Base-by-base conservation (phyloP, 2,888 invertebrate species). In the Gryllus longicercus region DNA sequence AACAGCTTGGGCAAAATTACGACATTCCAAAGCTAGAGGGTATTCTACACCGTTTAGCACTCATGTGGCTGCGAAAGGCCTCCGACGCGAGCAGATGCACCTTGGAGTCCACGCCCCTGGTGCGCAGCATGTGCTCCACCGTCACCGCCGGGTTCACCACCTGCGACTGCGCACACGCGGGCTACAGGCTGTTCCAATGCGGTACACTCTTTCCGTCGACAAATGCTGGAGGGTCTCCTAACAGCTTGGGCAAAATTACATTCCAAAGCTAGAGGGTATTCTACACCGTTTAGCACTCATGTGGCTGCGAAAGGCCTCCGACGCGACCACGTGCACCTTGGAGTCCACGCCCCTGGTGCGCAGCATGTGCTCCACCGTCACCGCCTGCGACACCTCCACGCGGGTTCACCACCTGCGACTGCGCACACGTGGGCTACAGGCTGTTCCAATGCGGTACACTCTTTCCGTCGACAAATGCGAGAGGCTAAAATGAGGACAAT, bases 291-390 rank as follows among this genome's bases (percentile, higher is more conserved):
- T n/a, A n/a, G n/a, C n/a, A n/a, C n/a, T n/a, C n/a, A n/a, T 84
- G 83, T 90, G 90, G 80, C 86, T 83, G 3, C 85, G 85, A 80
- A 90, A 85, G 74, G 88, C 88, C 25, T 84, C 82, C 25, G 86
- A 86, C n/a, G 90, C 90, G 76, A 90, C 84, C 63, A 90, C 82
- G 83, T 89, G 90, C 12, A 88, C 88, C 83, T 87, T 88, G 51
- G 86, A 86, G 21, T 85, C 83, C 81, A 87, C 87, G 51, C 86
- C 84, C 21, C 84, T 83, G 51, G 85, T 84, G 78, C 87, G 85
- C 51, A 89, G 84, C 83, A 88, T 88, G 49, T 85, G 84, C 11
- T 88, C 88, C 50, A 86, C 84, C 79, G 87, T 84, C 82, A 86
- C 86, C 0, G 88, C 85, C 11, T n/a, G n/a, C n/a, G n/a, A n/a